Evolutionary conservation across 2,797 vertebrate genomes (phyloP).

Genomic region (Basileuterus tristriatus): DNA sequence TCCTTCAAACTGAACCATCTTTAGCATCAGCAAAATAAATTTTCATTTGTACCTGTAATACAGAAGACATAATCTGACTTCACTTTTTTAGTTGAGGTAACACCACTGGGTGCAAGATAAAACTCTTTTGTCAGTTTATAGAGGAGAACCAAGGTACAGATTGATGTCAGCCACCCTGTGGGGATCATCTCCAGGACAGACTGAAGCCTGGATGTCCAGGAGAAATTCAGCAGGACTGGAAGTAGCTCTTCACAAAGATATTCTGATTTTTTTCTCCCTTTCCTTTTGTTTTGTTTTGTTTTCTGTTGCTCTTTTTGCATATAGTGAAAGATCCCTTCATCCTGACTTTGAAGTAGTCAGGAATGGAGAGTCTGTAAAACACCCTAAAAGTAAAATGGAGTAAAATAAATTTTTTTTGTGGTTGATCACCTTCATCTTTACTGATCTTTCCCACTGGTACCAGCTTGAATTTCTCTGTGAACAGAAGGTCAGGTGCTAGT

Average conservation of each 20-base stretch:
- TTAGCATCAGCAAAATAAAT: neutral
- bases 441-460: neutral
- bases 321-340: neutral
- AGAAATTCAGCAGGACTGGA: neutral
- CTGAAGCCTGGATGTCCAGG: neutral
- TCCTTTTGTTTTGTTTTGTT: neutral
- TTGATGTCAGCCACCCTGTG: fast-evolving
- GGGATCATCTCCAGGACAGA: neutral
- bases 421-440: neutral
- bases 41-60: neutral
- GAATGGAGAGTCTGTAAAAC: neutral
- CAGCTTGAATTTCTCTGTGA: neutral
- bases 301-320: neutral
- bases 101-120: neutral
- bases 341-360: neutral
- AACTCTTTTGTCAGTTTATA: neutral
- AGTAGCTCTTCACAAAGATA: neutral
- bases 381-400: neutral
- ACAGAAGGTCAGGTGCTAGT: neutral
- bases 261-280: neutral
- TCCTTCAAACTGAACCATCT: neutral
- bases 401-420: neutral
- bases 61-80: neutral
- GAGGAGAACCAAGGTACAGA: neutral
- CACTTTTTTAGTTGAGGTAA: neutral